phyloP scores from a whole-genome alignment of 2,797 vertebrate genomes.

The Platyrinchus mystaceus region DNA sequence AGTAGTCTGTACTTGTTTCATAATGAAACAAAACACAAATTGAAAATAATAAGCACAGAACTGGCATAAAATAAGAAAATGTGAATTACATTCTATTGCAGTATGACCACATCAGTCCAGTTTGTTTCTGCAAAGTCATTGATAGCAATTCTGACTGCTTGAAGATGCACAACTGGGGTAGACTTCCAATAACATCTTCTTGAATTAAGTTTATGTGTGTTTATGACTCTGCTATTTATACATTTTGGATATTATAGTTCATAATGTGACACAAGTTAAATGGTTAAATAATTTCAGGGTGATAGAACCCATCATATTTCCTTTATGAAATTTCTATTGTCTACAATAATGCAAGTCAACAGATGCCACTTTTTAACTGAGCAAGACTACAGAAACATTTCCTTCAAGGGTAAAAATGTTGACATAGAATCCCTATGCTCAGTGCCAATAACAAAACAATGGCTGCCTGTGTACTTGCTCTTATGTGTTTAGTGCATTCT shows the following conservation, averaged over 20 bases:
- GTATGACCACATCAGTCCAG: neutral
- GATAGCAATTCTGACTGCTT: neutral
- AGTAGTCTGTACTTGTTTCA: neutral
- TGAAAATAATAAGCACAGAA: neutral
- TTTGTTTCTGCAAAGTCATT: neutral
- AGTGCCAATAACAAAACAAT: neutral
- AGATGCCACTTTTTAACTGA: neutral
- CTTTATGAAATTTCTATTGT: neutral
- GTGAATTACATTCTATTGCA: neutral
- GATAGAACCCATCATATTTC: neutral
- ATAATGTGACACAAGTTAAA: neutral
- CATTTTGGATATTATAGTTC: neutral
- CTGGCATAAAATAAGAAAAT: neutral
- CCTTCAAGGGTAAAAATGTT: neutral
- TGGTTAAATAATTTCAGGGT: neutral
- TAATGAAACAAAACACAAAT: neutral
- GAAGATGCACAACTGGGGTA: neutral
- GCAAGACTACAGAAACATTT: neutral
- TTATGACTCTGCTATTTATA: neutral
- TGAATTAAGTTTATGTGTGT: neutral
- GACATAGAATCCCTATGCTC: accelerated
- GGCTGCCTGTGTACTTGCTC: neutral
- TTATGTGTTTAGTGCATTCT: neutral
- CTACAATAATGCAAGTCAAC: neutral
- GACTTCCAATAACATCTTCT: neutral